Percentiles rank a stretch among this genome's conserved stretches.
phyloP scores from a whole-genome alignment of 2,797 vertebrate genomes.

The Propithecus perrieri region DNA sequence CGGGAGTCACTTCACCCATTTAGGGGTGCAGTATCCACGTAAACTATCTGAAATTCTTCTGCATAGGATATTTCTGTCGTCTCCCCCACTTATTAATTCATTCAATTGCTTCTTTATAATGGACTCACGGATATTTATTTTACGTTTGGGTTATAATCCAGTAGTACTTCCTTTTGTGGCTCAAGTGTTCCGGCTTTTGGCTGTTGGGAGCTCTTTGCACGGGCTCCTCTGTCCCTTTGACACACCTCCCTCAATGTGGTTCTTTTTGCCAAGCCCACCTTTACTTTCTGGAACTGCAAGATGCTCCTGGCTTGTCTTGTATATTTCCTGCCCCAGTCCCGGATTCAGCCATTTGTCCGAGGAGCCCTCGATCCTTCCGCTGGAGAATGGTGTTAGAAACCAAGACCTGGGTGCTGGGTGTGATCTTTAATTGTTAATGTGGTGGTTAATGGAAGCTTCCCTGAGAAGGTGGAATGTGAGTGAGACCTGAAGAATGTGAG shows the following conservation, averaged over 20 bases:
- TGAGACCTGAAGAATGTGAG: background rate
- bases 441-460: background rate
- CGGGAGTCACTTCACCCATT: background rate
- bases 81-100: background rate
- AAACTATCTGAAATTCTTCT: background rate
- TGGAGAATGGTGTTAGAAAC: background rate
- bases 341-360: background rate
- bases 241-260: rapidly evolving
- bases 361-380: background rate
- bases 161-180: background rate
- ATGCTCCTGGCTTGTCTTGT: background rate
- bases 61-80: background rate
- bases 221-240: background rate
- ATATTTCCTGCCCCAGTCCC: background rate
- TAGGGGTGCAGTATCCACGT: too few relatives aligned
- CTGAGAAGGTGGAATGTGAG: background rate
- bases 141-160: background rate
- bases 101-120: background rate
- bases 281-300: background rate
- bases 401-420: background rate
- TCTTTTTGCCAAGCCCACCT: background rate
- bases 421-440: background rate
- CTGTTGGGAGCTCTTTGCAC: background rate
- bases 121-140: background rate
- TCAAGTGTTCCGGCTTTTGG: background rate